Evolutionary conservation across 2,113 vertebrate species (phyloP), one percentile per base, ranked within the genome.

Genomic region (Bombycilla garrulus): DNA sequence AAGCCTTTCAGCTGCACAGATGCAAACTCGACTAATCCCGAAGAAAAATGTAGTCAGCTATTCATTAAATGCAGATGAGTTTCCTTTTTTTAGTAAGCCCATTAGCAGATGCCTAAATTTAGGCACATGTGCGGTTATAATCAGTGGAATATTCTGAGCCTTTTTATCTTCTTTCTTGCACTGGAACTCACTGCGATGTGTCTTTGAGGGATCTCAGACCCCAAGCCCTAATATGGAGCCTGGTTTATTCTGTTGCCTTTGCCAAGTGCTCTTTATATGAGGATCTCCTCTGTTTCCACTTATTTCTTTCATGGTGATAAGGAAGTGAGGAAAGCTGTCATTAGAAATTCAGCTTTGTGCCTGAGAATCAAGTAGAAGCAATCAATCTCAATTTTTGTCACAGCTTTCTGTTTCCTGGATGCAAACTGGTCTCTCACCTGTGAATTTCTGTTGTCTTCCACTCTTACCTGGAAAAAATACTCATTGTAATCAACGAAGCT

Each of bases 61-160:
- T 87, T 92, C 81, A 86, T 95, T 79, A 93, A 87, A 81, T 92
- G 91, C 73, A 95, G 58, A 91, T 92, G 73, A 87, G 36, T 28
- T 81, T 88, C 89, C 69, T 69, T 90, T 93, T 93, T 92, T 85
- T 89, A 94, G 81, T 57, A 82, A 92, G 78, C 50, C 45, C n/a
- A n/a, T 77, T 65, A 91, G 66, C 70, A 82, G 73, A 87, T 79
- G 70, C 26, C 93, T 96, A 87, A 90, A 93, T 94, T 94, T 97
- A 95, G 93, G 62, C 88, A 45, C 58, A 53, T 7, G 14, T 61
- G 85, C 88, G 69, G 40, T 87, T 82, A 56, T 15, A 77, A 11
- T 77, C 51, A 70, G 31, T 77, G 51, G 47, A 62, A 81, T 78
- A 64, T 81, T 92, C 53, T 65, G 36, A 80, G 44, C 38, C 36